phyloP scores from a whole-genome alignment of 2,888 invertebrate species.

The Maniola hyperantus region DNA sequence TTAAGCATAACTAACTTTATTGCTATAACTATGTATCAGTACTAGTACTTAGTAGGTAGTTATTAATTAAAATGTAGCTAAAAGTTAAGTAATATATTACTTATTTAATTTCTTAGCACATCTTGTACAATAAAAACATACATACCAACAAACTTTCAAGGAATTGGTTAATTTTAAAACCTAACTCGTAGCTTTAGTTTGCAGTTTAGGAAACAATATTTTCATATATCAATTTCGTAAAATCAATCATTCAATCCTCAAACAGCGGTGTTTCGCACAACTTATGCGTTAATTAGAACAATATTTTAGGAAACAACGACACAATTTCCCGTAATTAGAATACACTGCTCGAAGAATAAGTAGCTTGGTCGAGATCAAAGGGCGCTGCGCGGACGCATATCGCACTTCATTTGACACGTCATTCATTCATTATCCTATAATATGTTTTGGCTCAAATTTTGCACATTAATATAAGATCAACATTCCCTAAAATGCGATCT shows the following conservation, averaged over 20 bases:
- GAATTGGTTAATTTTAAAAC: too few species aligned
- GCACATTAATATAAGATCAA: too few species aligned
- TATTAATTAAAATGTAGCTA: too few species aligned
- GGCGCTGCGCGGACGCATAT: constrained; percentile 29
- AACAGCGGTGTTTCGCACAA: constrained; percentile 29
- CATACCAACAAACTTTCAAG: too few species aligned
- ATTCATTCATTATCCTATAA: constrained; percentile 7
- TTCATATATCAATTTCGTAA: background rate
- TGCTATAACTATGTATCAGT: too few species aligned
- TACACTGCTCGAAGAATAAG: constrained; percentile 30
- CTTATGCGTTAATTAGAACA: constrained; percentile 33
- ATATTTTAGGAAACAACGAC: constrained; percentile 37
- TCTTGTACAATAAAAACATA: too few species aligned
- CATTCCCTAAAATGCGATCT: too few species aligned
- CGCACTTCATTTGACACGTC: constrained; percentile 25
- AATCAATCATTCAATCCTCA: background rate
- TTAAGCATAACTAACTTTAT: too few species aligned
- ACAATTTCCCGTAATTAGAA: constrained; percentile 39
- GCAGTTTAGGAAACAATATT: background rate
- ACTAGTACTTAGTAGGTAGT: too few species aligned
- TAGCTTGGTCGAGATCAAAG: constrained; percentile 32
- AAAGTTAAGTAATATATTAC: too few species aligned
- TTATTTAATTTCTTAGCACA: background rate
- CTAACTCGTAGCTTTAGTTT: too few species aligned
- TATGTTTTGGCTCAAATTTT: background rate